Conservation (phyloP, 2,797 vertebrate species). For the Falco naumanni region DNA sequence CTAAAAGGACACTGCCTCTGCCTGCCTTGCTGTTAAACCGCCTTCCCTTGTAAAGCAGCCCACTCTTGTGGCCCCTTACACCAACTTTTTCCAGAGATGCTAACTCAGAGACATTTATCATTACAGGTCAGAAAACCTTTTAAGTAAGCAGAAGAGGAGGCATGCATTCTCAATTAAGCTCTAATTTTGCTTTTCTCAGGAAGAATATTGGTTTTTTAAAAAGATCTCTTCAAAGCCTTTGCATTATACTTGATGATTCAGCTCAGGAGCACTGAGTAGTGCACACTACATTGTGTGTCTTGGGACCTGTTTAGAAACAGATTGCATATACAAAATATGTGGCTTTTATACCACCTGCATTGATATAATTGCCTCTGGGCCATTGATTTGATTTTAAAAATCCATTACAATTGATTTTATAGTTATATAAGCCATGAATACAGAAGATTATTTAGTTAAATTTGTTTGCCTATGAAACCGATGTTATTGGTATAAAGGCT, state of each 20-base stretch:
- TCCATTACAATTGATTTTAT: slow-evolving; percentile 32
- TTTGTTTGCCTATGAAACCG: neutral
- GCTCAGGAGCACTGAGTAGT: neutral
- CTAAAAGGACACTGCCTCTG: neutral
- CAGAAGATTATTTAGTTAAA: neutral
- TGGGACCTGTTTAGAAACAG: neutral
- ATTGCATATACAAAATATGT: slow-evolving; percentile 21
- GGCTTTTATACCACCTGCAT: slow-evolving; percentile 17
- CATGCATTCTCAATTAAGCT: neutral
- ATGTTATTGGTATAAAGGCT: neutral
- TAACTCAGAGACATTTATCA: neutral
- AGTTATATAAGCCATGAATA: slow-evolving; percentile 9
- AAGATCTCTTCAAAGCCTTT: neutral
- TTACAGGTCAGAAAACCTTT: slow-evolving; percentile 3
- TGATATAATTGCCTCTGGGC: slow-evolving; percentile 16
- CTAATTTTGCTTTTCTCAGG: slow-evolving; percentile 11
- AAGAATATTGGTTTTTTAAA: neutral
- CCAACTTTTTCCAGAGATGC: neutral
- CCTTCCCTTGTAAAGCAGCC: neutral
- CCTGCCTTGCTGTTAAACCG: accelerated
- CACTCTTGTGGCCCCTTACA: neutral
- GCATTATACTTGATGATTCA: slow-evolving; percentile 24
- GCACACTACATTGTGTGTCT: neutral
- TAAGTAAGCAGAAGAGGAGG: neutral
- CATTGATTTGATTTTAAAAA: slow-evolving; percentile 41